Percentiles rank a stretch among this genome's conserved stretches.
These are phyloP conservation scores for Eretmodus cyanostictus DNA, from an alignment of 2,113 vertebrate genomes.

Conservation along the genomic window DNA sequence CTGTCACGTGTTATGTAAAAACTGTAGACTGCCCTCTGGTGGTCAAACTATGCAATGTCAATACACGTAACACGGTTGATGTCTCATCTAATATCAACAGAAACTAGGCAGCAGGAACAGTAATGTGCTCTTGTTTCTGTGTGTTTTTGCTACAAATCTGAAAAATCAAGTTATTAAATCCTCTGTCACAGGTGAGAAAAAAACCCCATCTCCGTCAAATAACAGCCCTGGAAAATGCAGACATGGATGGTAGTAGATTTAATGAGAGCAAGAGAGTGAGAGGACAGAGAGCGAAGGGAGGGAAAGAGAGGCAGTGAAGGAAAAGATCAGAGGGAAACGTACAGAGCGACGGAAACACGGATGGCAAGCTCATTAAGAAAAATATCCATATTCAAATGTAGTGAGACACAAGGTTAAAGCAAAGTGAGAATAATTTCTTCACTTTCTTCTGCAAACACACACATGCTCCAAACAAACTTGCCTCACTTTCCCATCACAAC, in stretches of 20 bases:
- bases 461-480: not conserved
- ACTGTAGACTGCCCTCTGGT: not conserved
- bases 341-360: not conserved
- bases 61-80: not conserved
- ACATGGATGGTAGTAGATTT: not conserved
- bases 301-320: not conserved
- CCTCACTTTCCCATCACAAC: not conserved
- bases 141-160: not conserved
- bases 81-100: not conserved
- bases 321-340: constrained; percentile 23
- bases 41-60: not conserved
- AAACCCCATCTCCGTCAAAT: not conserved
- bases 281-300: not conserved
- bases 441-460: not conserved
- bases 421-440: constrained; percentile 12
- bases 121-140: not conserved
- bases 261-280: not conserved
- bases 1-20: not conserved
- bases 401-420: constrained; percentile 34
- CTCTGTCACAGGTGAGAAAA: not conserved
- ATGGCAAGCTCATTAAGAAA: constrained; percentile 37
- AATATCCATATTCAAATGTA: constrained; percentile 43
- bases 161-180: not conserved
- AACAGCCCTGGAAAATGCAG: not conserved
- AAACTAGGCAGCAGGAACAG: not conserved